Conservation (phyloP, 2,113 vertebrate species). For the Cyanoderma ruficeps region DNA sequence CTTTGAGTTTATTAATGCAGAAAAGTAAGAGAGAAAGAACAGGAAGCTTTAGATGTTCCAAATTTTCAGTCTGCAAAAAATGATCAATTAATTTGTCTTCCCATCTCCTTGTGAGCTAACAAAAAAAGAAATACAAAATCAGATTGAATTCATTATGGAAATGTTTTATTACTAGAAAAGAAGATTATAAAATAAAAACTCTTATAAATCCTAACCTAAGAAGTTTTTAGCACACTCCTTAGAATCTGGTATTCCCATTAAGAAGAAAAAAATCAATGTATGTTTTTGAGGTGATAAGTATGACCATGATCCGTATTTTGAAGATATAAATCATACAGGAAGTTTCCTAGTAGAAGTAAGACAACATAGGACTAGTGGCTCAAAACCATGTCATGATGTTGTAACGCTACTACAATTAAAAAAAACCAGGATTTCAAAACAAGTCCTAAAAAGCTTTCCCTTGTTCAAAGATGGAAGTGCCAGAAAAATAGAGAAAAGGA, state of each 20-base stretch:
- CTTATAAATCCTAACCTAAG: neutral
- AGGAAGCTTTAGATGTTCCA: neutral
- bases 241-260: neutral
- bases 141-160: neutral
- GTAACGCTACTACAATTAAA: fast-evolving
- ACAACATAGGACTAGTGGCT: neutral
- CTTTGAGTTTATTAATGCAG: neutral
- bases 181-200: neutral
- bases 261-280: neutral
- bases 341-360: neutral
- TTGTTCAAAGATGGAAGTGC: neutral
- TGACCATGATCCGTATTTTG: neutral
- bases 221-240: neutral
- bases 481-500: neutral
- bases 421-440: neutral
- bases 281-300: neutral
- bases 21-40: neutral
- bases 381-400: neutral
- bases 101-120: neutral
- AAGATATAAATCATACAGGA: neutral
- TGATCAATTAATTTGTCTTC: neutral
- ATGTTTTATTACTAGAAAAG: neutral
- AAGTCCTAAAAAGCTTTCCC: neutral
- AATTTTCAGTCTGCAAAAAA: neutral
- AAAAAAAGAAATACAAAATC: neutral